Evolutionary conservation across 2,888 invertebrate species (phyloP).

Genomic region (Lasioglossum marginatum): DNA sequence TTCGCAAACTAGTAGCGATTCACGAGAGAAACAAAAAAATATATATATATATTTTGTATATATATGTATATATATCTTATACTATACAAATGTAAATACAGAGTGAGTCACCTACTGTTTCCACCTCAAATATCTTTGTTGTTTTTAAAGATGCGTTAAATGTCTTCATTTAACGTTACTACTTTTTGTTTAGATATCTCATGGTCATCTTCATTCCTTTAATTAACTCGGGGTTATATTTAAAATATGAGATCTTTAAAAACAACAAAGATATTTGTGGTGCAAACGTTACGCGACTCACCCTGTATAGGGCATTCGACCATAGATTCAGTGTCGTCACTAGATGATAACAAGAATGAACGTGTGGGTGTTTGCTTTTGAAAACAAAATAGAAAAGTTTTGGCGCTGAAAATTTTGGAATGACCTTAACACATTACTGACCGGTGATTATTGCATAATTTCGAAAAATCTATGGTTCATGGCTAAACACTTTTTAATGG

Average conservation of each 20-base stretch:
- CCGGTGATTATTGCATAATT: too few relatives aligned
- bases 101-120: not conserved
- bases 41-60: not conserved
- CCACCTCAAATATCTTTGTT: not conserved
- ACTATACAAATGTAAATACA: not conserved
- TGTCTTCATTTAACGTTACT: too few relatives aligned
- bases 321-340: not conserved
- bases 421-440: not conserved
- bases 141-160: not conserved
- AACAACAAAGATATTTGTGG: too few relatives aligned
- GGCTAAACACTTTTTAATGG: too few relatives aligned
- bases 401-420: not conserved
- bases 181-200: too few relatives aligned
- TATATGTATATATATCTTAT: not conserved
- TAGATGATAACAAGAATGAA: not conserved
- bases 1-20: conserved; percentile 36
- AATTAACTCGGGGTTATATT: too few relatives aligned
- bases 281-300: not conserved
- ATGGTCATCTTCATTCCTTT: too few relatives aligned
- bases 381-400: not conserved
- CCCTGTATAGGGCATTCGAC: not conserved
- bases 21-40: not conserved
- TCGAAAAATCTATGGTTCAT: too few relatives aligned
- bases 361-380: not conserved
- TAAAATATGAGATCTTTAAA: too few relatives aligned